Conservation (phyloP, 1,140 invertebrate genomes). For the Papilio helenus region DNA sequence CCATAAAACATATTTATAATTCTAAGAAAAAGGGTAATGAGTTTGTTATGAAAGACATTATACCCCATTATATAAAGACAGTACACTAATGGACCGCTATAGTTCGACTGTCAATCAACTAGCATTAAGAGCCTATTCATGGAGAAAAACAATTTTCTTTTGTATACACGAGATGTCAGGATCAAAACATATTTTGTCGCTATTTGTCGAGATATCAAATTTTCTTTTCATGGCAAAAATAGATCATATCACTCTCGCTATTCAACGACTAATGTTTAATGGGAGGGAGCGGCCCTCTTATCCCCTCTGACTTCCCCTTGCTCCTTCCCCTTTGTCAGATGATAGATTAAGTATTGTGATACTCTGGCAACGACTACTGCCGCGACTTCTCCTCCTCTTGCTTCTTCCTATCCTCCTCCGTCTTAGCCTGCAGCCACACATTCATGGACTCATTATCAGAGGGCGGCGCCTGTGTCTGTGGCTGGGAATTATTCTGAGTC, state of each 20-base stretch:
- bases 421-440: no score
- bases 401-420: no score
- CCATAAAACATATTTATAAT: neutral
- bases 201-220: conserved; percentile 37
- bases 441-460: no score
- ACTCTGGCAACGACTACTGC: conserved; percentile 39
- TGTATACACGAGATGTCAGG: neutral
- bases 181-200: conserved; percentile 25
- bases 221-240: conserved; percentile 51
- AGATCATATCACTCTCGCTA: conserved; percentile 45
- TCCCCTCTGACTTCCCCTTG: conserved; percentile 38
- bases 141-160: conserved; percentile 1
- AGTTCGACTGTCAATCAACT: neutral
- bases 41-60: neutral
- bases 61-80: neutral
- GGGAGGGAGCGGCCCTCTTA: conserved; percentile 53
- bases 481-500: no score
- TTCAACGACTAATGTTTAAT: conserved; percentile 48
- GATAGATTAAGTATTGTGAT: conserved; percentile 64
- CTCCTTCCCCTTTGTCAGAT: conserved; percentile 56
- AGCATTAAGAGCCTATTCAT: conserved; percentile 27
- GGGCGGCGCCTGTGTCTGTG: no score
- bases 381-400: no score
- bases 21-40: neutral
- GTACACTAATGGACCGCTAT: neutral